Evolutionary conservation across 2,113 vertebrate species (phyloP).

Genomic region (Choloepus hoffmanni): DNA sequence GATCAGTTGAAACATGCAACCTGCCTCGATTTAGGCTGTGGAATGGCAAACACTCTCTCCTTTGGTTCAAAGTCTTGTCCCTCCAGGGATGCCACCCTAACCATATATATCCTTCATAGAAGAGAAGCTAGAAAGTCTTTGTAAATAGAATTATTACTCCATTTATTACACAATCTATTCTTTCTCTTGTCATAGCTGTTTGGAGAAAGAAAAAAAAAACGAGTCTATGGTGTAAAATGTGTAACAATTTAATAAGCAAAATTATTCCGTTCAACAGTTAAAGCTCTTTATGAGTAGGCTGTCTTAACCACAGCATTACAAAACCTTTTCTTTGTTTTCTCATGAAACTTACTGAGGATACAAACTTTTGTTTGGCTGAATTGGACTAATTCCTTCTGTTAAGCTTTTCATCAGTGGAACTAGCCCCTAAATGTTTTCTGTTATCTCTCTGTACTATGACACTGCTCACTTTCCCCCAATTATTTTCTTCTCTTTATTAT

Average conservation of each 20-base stretch:
- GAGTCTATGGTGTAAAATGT: slow-evolving; percentile 13
- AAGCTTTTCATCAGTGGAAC: background rate
- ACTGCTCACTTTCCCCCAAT: background rate
- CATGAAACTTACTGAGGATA: background rate
- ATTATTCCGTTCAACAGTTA: slow-evolving; percentile 2
- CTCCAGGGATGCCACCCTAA: background rate
- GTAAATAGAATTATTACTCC: background rate
- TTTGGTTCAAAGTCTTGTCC: background rate
- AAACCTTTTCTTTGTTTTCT: background rate
- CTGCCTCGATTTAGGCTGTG: background rate
- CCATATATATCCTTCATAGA: background rate
- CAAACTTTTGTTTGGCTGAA: background rate
- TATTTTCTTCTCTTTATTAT: background rate
- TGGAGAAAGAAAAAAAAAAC: slow-evolving; percentile 18
- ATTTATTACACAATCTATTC: background rate
- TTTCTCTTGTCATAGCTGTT: background rate
- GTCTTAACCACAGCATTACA: background rate
- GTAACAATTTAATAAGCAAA: slow-evolving; percentile 13
- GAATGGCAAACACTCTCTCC: background rate
- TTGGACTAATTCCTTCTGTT: background rate
- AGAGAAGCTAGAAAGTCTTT: background rate
- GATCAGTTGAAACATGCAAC: background rate
- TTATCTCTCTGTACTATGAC: background rate
- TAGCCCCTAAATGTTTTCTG: background rate
- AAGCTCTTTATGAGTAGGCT: background rate